Evolutionary conservation across 1,140 invertebrate genomes (phyloP).

Genomic region (Drosophila micromelanica): DNA sequence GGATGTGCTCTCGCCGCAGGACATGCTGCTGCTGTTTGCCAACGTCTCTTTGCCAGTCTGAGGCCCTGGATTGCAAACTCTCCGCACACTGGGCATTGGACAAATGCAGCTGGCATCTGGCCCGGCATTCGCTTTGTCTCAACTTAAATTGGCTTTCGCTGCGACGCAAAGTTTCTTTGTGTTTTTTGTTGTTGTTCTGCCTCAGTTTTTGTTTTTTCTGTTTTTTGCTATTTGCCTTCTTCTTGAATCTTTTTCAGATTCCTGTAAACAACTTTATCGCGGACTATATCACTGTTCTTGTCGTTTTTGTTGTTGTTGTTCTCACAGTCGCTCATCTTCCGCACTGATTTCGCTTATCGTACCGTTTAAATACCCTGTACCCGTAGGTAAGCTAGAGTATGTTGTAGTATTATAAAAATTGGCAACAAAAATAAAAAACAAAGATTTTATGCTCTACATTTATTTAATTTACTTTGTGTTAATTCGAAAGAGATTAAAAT

Average conservation of each 20-base stretch:
- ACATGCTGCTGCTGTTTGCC: conserved; percentile 53
- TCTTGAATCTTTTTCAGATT: conserved; percentile 51
- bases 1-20: conserved; percentile 67
- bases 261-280: conserved; percentile 81
- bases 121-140: conserved; percentile 54
- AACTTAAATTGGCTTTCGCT: conserved; percentile 75
- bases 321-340: conserved; percentile 62
- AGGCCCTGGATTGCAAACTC: conserved; percentile 57
- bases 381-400: too few relatives aligned
- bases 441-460: too few relatives aligned
- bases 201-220: not conserved
- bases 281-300: not conserved
- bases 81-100: conserved; percentile 24
- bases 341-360: conserved; percentile 61
- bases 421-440: too few relatives aligned
- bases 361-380: conserved; percentile 5
- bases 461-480: too few relatives aligned
- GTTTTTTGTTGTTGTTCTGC: not conserved
- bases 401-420: too few relatives aligned
- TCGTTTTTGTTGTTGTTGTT: conserved; percentile 4
- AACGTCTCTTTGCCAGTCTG: conserved; percentile 22
- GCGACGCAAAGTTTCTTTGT: conserved; percentile 45
- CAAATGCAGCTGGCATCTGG: conserved; percentile 55
- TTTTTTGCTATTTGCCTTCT: conserved; percentile 71
- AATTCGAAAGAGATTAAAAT: too few relatives aligned